A percentile compares a stretch with the other conserved stretches of the same genome.
Conservation (phyloP, 2,888 invertebrate species). For the Dorcus hopei region DNA sequence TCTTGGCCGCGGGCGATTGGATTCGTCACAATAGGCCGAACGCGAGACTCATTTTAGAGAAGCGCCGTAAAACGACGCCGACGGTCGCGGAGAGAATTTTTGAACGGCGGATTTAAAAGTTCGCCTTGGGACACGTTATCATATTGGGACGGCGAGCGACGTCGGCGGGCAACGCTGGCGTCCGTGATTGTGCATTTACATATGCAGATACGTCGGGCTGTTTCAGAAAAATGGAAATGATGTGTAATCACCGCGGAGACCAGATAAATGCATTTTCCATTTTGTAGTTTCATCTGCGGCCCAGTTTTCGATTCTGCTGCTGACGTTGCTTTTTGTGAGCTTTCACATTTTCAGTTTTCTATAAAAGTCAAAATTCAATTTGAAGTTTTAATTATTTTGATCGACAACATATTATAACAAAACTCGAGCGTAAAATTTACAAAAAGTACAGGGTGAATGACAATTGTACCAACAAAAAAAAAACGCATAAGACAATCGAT, state of each 20-base stretch:
- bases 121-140: slow-evolving; percentile 27
- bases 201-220: slow-evolving; percentile 30
- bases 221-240: slow-evolving; percentile 28
- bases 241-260: slow-evolving; percentile 26
- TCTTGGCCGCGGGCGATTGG: slow-evolving; percentile 19
- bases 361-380: too few relatives aligned
- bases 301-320: slow-evolving; percentile 1
- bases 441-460: too few relatives aligned
- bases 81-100: slow-evolving; percentile 20
- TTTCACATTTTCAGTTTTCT: too few relatives aligned
- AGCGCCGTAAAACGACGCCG: slow-evolving; percentile 16
- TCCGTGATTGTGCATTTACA: slow-evolving; percentile 30
- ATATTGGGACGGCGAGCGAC: slow-evolving; percentile 22
- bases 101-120: slow-evolving; percentile 25
- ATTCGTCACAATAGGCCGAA: slow-evolving; percentile 19
- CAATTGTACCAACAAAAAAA: too few relatives aligned
- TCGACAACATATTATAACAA: too few relatives aligned
- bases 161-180: slow-evolving; percentile 22
- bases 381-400: too few relatives aligned
- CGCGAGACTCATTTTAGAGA: slow-evolving; percentile 11
- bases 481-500: too few relatives aligned
- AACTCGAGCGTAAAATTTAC: too few relatives aligned
- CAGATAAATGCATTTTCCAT: slow-evolving; percentile 27
- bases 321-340: too few relatives aligned
- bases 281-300: slow-evolving; percentile 11